These are phyloP conservation scores for Naso thynnoides DNA, from an alignment of 2,797 vertebrate genomes.

Conservation along the genomic window DNA sequence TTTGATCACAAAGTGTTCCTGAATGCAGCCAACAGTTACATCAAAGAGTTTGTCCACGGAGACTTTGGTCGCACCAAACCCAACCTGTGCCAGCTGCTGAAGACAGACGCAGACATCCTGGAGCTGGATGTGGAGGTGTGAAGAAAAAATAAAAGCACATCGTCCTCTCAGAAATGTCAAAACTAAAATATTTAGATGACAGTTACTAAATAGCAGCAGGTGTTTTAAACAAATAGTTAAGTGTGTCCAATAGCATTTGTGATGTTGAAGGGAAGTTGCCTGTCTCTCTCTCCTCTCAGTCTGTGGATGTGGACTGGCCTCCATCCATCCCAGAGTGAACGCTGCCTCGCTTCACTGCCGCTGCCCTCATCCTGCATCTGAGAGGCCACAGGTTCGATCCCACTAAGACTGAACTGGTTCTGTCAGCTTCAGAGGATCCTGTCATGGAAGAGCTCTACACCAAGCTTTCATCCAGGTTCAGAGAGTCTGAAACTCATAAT, in stretches of 20 bases:
- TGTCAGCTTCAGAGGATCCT: background rate
- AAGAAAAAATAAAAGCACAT: background rate
- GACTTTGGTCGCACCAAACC: slow-evolving; percentile 98
- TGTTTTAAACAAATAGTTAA: background rate
- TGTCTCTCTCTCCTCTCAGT: slow-evolving; percentile 80
- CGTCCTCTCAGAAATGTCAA: too few relatives aligned
- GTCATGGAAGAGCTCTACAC: background rate
- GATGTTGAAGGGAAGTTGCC: background rate
- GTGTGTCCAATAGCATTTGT: background rate
- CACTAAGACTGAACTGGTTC: background rate
- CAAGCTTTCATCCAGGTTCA: background rate
- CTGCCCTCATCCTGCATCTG: background rate
- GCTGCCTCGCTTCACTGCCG: too few relatives aligned
- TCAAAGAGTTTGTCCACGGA: slow-evolving; percentile 98
- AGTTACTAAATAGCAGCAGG: background rate
- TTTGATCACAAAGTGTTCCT: slow-evolving; percentile 66
- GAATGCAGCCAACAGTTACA: slow-evolving; percentile 87
- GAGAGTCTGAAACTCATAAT: background rate
- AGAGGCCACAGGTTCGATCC: background rate
- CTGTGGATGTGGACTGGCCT: slow-evolving; percentile 97
- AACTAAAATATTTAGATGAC: background rate
- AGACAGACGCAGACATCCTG: slow-evolving; percentile 92
- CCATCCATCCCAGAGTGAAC: slow-evolving; percentile 88
- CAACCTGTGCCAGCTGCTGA: slow-evolving; percentile 91
- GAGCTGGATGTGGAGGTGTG: slow-evolving; percentile 93